These are phyloP conservation scores for Podiceps cristatus DNA, from an alignment of 2,113 vertebrate genomes.

Conservation along the genomic window DNA sequence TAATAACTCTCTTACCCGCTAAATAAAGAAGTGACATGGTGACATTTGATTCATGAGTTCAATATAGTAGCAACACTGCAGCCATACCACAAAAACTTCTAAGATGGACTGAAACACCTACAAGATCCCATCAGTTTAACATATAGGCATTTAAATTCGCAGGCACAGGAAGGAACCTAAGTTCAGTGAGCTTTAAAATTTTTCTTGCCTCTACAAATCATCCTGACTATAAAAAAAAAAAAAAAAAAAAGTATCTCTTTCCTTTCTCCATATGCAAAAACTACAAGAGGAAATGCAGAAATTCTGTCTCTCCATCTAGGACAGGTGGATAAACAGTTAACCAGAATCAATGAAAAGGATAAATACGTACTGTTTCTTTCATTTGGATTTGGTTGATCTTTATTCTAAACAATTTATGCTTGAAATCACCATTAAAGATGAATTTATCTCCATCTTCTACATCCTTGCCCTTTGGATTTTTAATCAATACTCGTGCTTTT, in stretches of 20 bases:
- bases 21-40: not conserved
- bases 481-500: conserved; percentile 82
- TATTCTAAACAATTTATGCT: conserved; percentile 85
- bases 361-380: conserved; percentile 83
- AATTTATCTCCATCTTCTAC: conserved; percentile 84
- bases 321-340: not conserved
- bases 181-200: not conserved
- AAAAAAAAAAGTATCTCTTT: not conserved
- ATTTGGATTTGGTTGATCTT: conserved; percentile 89
- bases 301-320: not conserved
- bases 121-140: not conserved
- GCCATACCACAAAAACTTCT: not conserved
- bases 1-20: not conserved
- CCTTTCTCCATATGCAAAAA: not conserved
- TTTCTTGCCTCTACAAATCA: not conserved
- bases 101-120: not conserved
- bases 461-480: conserved; percentile 84
- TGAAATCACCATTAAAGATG: conserved; percentile 82
- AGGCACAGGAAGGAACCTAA: not conserved
- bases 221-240: not conserved
- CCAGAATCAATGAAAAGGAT: not conserved
- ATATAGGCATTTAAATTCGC: not conserved
- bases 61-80: not conserved
- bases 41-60: not conserved
- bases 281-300: not conserved